Percentiles rank a stretch among this genome's conserved stretches.
phyloP scores from a whole-genome alignment of 2,888 invertebrate species.

The Caenorhabditis drosophilae region DNA sequence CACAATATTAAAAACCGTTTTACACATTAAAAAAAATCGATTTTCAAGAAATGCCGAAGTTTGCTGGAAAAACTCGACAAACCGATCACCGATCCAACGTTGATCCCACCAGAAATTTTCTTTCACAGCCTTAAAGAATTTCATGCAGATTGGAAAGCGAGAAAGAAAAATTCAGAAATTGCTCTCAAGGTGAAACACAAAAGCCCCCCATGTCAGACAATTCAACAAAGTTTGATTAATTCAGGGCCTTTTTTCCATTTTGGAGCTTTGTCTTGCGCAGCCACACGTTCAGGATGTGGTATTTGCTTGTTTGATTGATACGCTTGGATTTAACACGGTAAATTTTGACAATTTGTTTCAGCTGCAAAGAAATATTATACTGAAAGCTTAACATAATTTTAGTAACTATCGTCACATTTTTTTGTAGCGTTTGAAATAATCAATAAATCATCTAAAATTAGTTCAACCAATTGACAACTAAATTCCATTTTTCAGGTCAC shows the following conservation, averaged over 20 bases:
- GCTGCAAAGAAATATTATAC: not conserved
- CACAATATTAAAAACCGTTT: no score
- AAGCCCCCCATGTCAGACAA: no score
- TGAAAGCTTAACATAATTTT: no score
- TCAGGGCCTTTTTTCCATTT: constrained; percentile 56
- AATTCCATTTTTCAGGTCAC: constrained; percentile 31
- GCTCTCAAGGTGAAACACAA: constrained; percentile 53
- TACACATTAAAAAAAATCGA: no score
- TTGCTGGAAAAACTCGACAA: constrained; percentile 18
- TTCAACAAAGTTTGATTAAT: no score
- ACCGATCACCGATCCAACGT: constrained; percentile 11
- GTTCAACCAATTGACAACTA: not conserved
- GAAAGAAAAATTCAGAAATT: constrained; percentile 52
- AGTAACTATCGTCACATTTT: no score
- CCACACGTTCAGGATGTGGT: constrained; percentile 39
- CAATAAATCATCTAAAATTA: not conserved
- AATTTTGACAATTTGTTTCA: not conserved
- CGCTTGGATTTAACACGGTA: constrained; percentile 59
- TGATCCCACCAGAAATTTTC: constrained; percentile 16
- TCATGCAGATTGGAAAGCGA: constrained; percentile 43
- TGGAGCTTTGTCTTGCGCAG: constrained; percentile 56
- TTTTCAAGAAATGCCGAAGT: constrained; percentile 21
- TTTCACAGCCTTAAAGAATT: constrained; percentile 19
- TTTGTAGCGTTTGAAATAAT: not conserved
- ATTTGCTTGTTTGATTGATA: constrained; percentile 51